Base-by-base conservation (phyloP, 2,888 invertebrate species). In the Rhimphoctona megacephalus region DNA sequence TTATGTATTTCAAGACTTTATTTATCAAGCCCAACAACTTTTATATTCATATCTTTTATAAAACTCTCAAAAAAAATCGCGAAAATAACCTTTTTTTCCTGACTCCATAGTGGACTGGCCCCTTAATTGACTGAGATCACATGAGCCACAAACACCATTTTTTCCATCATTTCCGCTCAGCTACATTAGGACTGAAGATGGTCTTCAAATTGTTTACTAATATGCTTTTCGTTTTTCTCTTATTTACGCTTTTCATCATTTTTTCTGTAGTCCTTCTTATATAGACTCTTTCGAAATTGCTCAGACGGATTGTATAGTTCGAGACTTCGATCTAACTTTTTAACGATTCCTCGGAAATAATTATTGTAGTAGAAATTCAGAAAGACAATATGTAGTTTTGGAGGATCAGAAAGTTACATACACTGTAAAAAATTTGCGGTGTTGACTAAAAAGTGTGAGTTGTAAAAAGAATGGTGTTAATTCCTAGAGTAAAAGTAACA, bases 81-180 rank as follows among this genome's bases (percentile, higher is more conserved):
- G n/a, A n/a, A n/a, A n/a, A n/a, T n/a, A n/a, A n/a, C n/a, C n/a
- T n/a, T n/a, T n/a, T n/a, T n/a, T n/a, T n/a, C n/a, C n/a, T n/a
- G n/a, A n/a, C n/a, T n/a, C n/a, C n/a, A n/a, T n/a, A n/a, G n/a
- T n/a, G n/a, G n/a, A n/a, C n/a, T n/a, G n/a, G n/a, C n/a, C n/a
- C n/a, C 70, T 72, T 78, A 70, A 82, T 87, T 81, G 77, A 87
- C 83, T 83, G 85, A 87, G 80, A 82, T 73, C 66, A 66, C 78
- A 85, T 82, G 81, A 87, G 81, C 85, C 83, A 57, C n/a, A 19
- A 22, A 3, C 69, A 80, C 76, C 82, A 73, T 70, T 64, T 76
- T n/a, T 70, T 74, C 57, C 69, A 52, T 39, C 64, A 61, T 49
- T 73, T 43, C 43, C n/a, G 14, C 46, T 69, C 61, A 49, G 19